These are phyloP conservation scores for Drosophila neotestacea DNA, from an alignment of 2,888 invertebrate genomes.

Conservation along the genomic window DNA sequence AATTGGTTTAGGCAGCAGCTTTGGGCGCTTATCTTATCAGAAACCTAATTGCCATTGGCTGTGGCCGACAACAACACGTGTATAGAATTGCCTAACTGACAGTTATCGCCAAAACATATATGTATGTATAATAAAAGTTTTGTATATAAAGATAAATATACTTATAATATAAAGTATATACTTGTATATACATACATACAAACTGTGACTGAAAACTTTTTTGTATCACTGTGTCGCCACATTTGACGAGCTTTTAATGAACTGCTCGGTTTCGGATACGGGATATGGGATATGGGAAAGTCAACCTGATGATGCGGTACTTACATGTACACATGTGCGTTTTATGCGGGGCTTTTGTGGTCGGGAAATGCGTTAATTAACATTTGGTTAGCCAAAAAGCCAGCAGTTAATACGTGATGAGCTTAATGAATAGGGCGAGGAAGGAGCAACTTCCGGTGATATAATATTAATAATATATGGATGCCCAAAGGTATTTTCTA, in stretches of 20 bases:
- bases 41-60: slow-evolving; percentile 75
- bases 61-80: slow-evolving; percentile 29
- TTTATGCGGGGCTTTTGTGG: slow-evolving; percentile 24
- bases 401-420: slow-evolving; percentile 46
- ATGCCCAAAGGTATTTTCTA: not conserved
- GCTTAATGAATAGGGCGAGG: not conserved
- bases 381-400: slow-evolving; percentile 45
- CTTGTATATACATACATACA: too few species aligned
- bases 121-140: not conserved
- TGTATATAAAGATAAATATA: slow-evolving; percentile 10
- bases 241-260: slow-evolving; percentile 73
- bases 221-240: slow-evolving; percentile 40
- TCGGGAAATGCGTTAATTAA: slow-evolving; percentile 62
- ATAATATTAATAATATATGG: not conserved
- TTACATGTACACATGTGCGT: slow-evolving; percentile 4
- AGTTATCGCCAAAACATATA: slow-evolving; percentile 55
- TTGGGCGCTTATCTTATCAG: slow-evolving; percentile 76
- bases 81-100: slow-evolving; percentile 38
- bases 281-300: slow-evolving; percentile 17
- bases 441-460: not conserved
- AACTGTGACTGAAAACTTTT: slow-evolving; percentile 40
- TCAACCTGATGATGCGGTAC: slow-evolving; percentile 28
- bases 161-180: slow-evolving; percentile 7
- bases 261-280: slow-evolving; percentile 34
- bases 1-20: slow-evolving; percentile 79